These are phyloP conservation scores for Lathamus discolor DNA, from an alignment of 2,113 vertebrate genomes.

Conservation along the genomic window DNA sequence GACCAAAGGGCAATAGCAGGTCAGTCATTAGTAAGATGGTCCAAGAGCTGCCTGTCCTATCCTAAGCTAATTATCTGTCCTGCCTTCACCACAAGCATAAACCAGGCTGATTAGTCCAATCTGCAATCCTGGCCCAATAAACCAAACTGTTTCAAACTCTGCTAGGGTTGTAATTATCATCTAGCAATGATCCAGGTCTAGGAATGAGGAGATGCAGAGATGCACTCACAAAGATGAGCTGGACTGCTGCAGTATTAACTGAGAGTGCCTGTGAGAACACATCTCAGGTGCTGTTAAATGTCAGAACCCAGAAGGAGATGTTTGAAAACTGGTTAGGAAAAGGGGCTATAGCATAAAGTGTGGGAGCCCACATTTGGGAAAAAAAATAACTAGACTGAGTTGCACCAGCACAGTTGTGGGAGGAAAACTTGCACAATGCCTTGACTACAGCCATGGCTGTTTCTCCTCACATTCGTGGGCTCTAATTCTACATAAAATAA, in stretches of 20 bases:
- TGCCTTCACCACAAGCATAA: neutral
- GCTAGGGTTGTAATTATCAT: neutral
- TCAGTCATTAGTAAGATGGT: neutral
- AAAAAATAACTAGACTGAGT: neutral
- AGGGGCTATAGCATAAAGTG: neutral
- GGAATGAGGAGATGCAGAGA: neutral
- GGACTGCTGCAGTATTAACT: neutral
- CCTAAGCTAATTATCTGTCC: neutral
- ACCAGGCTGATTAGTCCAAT: neutral
- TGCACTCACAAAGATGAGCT: neutral
- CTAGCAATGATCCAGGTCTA: neutral
- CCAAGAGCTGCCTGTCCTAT: neutral
- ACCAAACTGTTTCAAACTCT: neutral
- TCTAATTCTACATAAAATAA: constrained; percentile 41
- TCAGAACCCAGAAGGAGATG: neutral
- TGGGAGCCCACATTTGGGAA: neutral
- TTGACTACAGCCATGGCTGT: neutral
- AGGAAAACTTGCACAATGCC: neutral
- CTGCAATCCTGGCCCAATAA: neutral
- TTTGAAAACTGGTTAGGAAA: neutral
- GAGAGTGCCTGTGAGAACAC: neutral
- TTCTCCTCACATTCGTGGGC: neutral
- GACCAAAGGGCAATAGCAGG: neutral
- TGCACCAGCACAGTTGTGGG: neutral
- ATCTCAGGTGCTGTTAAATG: neutral